These are phyloP conservation scores for Chascanopsetta lugubris DNA, from an alignment of 2,113 vertebrate genomes.

Conservation along the genomic window DNA sequence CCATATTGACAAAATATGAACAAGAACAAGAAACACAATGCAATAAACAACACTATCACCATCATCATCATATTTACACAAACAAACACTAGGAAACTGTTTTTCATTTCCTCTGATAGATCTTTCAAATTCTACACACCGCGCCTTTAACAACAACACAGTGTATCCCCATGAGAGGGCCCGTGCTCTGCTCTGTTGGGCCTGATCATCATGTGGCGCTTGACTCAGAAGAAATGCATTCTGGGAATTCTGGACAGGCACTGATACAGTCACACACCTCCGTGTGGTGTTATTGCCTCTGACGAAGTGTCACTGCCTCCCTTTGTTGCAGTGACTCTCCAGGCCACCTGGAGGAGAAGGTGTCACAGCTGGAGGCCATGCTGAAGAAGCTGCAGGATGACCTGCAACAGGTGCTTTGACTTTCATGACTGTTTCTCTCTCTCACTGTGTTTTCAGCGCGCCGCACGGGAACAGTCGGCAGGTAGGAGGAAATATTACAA, in stretches of 20 bases:
- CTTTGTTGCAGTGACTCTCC: slow-evolving; percentile 77
- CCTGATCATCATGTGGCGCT: slow-evolving; percentile 19
- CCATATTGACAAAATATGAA: too few species aligned
- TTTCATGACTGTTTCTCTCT: slow-evolving; percentile 53
- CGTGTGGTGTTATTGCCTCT: slow-evolving; percentile 1
- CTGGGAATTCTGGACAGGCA: slow-evolving; percentile 28
- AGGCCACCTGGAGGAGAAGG: slow-evolving; percentile 87
- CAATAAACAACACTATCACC: too few species aligned
- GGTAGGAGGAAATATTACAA: slow-evolving; percentile 53
- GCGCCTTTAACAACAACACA: too few species aligned
- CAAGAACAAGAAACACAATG: too few species aligned
- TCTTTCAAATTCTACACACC: too few species aligned
- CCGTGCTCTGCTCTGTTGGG: background rate
- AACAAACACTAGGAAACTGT: too few species aligned
- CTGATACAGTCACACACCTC: background rate
- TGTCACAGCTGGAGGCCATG: slow-evolving; percentile 88
- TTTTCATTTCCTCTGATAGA: too few species aligned
- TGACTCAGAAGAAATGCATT: slow-evolving; percentile 33
- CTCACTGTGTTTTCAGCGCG: slow-evolving; percentile 53
- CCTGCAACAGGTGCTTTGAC: slow-evolving; percentile 87
- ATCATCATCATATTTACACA: too few species aligned
- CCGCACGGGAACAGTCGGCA: slow-evolving; percentile 43
- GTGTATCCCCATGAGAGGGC: background rate
- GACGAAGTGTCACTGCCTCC: slow-evolving; percentile 37
- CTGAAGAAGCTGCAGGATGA: slow-evolving; percentile 90